Evolutionary conservation across 2,113 vertebrate species (phyloP).

Genomic region (Callithrix jacchus): DNA sequence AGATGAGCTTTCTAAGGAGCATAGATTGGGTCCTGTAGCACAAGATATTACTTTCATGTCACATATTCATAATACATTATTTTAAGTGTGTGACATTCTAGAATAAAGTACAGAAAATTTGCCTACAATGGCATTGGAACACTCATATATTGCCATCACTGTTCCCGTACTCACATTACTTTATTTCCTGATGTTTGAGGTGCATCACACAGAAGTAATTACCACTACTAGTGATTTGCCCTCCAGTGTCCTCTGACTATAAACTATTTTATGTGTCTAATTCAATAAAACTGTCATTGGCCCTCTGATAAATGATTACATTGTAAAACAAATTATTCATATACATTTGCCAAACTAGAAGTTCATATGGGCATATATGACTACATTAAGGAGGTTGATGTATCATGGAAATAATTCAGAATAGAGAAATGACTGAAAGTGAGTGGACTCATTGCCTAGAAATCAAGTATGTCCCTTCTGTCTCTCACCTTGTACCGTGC

Average conservation of each 20-base stretch:
- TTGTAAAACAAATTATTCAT: slow-evolving; percentile 67
- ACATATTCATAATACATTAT: slow-evolving; percentile 50
- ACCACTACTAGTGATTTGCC: slow-evolving; percentile 61
- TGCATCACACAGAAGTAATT: slow-evolving; percentile 60
- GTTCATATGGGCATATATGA: slow-evolving; percentile 50
- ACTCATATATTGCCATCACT: slow-evolving; percentile 38
- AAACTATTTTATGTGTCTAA: slow-evolving; percentile 71
- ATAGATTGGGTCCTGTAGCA: neutral
- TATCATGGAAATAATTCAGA: slow-evolving; percentile 53
- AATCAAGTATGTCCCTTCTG: neutral
- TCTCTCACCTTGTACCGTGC: neutral
- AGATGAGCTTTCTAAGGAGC: neutral
- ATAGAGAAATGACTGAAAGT: slow-evolving; percentile 7
- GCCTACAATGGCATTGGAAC: neutral
- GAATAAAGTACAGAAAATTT: slow-evolving; percentile 52
- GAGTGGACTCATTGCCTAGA: neutral
- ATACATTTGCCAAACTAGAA: slow-evolving; percentile 52
- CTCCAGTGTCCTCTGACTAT: slow-evolving; percentile 60
- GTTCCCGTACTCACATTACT: slow-evolving; percentile 56
- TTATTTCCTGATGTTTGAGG: slow-evolving; percentile 64
- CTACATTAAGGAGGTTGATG: neutral
- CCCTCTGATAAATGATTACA: slow-evolving; percentile 49
- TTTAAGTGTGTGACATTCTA: slow-evolving; percentile 48
- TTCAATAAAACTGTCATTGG: slow-evolving; percentile 70
- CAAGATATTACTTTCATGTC: slow-evolving; percentile 2